A percentile compares a stretch with the other conserved stretches of the same genome.
These are phyloP conservation scores for Cephonodes hylas DNA, from an alignment of 2,888 invertebrate species.

Conservation along the genomic window DNA sequence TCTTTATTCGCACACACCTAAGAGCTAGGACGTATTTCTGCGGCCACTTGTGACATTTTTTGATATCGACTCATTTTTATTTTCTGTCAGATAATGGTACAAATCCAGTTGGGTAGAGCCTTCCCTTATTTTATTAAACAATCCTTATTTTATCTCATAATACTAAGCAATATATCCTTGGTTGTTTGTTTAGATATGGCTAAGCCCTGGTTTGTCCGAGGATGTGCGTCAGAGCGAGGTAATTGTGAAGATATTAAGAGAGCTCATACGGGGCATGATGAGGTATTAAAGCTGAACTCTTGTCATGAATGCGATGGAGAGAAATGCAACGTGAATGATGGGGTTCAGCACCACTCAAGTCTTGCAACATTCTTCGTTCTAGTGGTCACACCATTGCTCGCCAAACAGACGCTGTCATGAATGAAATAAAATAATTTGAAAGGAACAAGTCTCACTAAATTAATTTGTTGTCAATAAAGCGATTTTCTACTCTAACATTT, in stretches of 20 bases:
- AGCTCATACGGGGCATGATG: slow-evolving; percentile 36
- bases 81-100: too few relatives aligned
- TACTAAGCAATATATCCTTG: slow-evolving; percentile 5
- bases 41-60: too few relatives aligned
- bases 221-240: slow-evolving; percentile 61
- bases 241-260: slow-evolving; percentile 53
- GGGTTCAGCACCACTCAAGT: slow-evolving; percentile 41
- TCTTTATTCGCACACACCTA: too few relatives aligned
- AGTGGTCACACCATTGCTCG: slow-evolving; percentile 49
- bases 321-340: slow-evolving; percentile 47
- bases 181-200: slow-evolving; percentile 46
- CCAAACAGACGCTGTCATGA: slow-evolving; percentile 50
- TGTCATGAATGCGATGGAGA: slow-evolving; percentile 62
- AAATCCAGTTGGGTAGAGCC: too few relatives aligned
- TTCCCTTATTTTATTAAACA: too few relatives aligned
- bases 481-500: slow-evolving; percentile 22
- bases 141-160: too few relatives aligned
- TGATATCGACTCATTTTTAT: too few relatives aligned
- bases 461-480: slow-evolving; percentile 24
- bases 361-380: slow-evolving; percentile 46
- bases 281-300: slow-evolving; percentile 41
- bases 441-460: slow-evolving; percentile 14
- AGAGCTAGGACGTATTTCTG: too few relatives aligned
- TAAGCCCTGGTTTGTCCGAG: slow-evolving; percentile 52
- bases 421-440: background rate